These are phyloP conservation scores for Mnemiopsis leidyi DNA, from an alignment of 37 sponge, comb jelly and placozoan genomes.

Conservation along the genomic window DNA sequence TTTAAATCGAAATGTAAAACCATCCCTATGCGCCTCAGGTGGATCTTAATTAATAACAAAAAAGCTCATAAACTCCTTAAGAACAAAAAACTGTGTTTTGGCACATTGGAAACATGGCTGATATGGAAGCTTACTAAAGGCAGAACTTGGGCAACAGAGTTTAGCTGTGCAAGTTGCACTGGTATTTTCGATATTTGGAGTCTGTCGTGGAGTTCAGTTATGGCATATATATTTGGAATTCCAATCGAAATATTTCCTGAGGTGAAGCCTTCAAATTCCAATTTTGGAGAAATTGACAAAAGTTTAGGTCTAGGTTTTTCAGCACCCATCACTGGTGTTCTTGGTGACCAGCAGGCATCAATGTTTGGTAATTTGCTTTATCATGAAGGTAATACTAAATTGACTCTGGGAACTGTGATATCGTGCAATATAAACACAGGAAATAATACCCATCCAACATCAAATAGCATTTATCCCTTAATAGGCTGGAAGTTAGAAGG, in stretches of 20 bases:
- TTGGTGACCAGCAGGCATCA: constrained; percentile 91
- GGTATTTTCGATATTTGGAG: constrained; percentile 83
- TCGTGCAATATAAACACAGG: constrained; percentile 84
- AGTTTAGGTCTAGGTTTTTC: constrained; percentile 66
- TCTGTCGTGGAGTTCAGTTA: constrained; percentile 71
- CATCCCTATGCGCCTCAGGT: constrained; percentile 76
- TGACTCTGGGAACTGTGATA: constrained; percentile 88
- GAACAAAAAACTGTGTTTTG: constrained; percentile 79
- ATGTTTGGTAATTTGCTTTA: constrained; percentile 91
- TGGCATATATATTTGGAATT: constrained; percentile 73
- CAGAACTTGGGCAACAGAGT: constrained; percentile 85
- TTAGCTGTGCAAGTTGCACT: constrained; percentile 80
- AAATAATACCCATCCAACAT: constrained; percentile 76
- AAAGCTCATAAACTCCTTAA: constrained; percentile 69
- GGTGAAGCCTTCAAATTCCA: constrained; percentile 73
- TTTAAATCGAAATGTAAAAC: constrained; percentile 44
- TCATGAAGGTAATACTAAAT: constrained; percentile 82
- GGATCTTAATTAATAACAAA: constrained; percentile 79
- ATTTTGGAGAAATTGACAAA: constrained; percentile 71
- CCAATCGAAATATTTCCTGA: constrained; percentile 80
- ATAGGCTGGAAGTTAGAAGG: constrained; percentile 90
- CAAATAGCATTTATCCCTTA: constrained; percentile 77
- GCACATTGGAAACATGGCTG: constrained; percentile 91
- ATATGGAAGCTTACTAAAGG: constrained; percentile 91
- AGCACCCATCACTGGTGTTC: constrained; percentile 65